Evolutionary conservation across 2,113 vertebrate genomes (phyloP).

Genomic region (Climacteris rufus): DNA sequence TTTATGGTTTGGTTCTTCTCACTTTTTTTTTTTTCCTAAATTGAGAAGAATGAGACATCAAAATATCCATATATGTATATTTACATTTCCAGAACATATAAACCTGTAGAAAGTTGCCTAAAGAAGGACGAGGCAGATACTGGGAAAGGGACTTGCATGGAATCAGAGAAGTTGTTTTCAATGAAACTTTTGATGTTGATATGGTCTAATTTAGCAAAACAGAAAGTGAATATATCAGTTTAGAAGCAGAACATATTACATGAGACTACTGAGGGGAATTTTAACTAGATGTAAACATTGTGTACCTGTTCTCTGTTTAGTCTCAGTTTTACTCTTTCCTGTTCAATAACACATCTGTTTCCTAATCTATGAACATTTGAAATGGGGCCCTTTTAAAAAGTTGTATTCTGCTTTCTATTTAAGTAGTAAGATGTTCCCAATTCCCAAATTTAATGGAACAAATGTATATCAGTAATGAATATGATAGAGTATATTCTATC

Average conservation of each 20-base stretch:
- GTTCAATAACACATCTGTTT: not conserved
- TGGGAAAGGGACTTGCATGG: not conserved
- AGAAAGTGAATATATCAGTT: not conserved
- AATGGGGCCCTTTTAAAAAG: not conserved
- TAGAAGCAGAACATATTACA: not conserved
- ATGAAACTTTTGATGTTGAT: not conserved
- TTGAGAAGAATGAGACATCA: not conserved
- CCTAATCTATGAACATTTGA: not conserved
- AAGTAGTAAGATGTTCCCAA: not conserved
- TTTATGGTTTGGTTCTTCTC: not conserved
- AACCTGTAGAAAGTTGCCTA: not conserved
- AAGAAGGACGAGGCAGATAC: not conserved
- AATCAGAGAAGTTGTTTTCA: not conserved
- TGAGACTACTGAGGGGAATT: not conserved
- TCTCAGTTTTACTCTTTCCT: not conserved
- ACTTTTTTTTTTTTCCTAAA: not conserved
- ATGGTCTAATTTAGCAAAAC: not conserved
- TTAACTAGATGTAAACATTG: not conserved
- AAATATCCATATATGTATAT: not conserved
- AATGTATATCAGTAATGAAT: not conserved
- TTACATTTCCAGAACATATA: not conserved
- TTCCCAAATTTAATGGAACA: not conserved
- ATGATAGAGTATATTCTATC: not conserved
- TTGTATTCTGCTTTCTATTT: not conserved
- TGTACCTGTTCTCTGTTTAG: not conserved